These are phyloP conservation scores for Teleogryllus oceanicus DNA, from an alignment of 2,888 invertebrate species.

Conservation along the genomic window DNA sequence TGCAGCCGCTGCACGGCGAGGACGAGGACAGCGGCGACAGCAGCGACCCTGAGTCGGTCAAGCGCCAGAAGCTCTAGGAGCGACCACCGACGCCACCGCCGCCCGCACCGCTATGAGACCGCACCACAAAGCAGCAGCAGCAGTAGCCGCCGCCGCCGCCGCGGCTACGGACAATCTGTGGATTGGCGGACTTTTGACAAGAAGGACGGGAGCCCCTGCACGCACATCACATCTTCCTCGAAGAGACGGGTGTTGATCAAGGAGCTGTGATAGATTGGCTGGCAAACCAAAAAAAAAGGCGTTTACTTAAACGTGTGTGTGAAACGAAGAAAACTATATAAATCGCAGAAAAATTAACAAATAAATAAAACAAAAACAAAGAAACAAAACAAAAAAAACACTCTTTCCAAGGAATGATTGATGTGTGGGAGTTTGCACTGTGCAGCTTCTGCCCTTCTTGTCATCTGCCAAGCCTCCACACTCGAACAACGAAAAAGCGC, in stretches of 20 bases:
- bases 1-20: conserved; percentile 37
- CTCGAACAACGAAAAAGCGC: background rate
- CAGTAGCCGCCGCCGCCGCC: background rate
- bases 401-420: background rate
- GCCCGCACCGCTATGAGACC: conserved; percentile 6
- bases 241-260: no score
- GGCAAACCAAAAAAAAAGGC: no score
- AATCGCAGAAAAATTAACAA: no score
- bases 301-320: no score
- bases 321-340: no score
- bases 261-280: no score
- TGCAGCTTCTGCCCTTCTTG: conserved; percentile 18
- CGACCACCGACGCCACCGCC: background rate
- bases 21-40: conserved; percentile 37
- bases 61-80: conserved; percentile 40
- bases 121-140: background rate
- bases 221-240: no score
- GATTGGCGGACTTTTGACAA: no score
- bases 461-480: background rate
- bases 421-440: background rate
- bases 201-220: no score
- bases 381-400: no score
- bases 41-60: conserved; percentile 36
- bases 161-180: background rate
- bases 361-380: no score